Evolutionary conservation across 2,888 invertebrate genomes (phyloP).

Genomic region (Auanema freiburgensis): DNA sequence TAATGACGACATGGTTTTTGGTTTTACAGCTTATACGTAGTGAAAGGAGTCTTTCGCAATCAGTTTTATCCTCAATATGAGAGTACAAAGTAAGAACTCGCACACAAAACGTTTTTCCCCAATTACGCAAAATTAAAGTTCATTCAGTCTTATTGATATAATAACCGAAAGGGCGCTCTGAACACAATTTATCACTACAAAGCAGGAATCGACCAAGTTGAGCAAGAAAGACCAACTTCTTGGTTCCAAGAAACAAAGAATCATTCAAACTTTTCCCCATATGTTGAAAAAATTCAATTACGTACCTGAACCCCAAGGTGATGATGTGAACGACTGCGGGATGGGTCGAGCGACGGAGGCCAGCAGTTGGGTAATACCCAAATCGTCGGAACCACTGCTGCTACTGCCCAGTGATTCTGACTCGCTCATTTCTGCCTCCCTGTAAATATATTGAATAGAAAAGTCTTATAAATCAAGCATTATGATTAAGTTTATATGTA

Average conservation of each 20-base stretch:
- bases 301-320: slow-evolving; percentile 43
- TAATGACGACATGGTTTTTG: no score
- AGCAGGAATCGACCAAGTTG: no score
- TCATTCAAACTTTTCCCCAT: not conserved
- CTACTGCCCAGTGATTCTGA: slow-evolving; percentile 59
- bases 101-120: no score
- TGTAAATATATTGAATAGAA: slow-evolving; percentile 22
- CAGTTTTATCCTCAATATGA: no score
- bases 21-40: no score
- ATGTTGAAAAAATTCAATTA: slow-evolving; percentile 4
- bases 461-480: not conserved
- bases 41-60: no score
- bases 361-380: slow-evolving; percentile 47
- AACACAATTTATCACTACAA: no score
- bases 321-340: slow-evolving; percentile 24
- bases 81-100: no score
- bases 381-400: slow-evolving; percentile 46
- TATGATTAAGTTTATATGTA: no score
- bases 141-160: no score
- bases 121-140: no score
- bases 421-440: slow-evolving; percentile 57
- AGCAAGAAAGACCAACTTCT: slow-evolving; percentile 10
- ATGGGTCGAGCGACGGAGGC: slow-evolving; percentile 48
- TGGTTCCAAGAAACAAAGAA: slow-evolving; percentile 19
- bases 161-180: no score